phyloP scores from a whole-genome alignment of 2,113 vertebrate species.

The Tetraodon nigroviridis region DNA sequence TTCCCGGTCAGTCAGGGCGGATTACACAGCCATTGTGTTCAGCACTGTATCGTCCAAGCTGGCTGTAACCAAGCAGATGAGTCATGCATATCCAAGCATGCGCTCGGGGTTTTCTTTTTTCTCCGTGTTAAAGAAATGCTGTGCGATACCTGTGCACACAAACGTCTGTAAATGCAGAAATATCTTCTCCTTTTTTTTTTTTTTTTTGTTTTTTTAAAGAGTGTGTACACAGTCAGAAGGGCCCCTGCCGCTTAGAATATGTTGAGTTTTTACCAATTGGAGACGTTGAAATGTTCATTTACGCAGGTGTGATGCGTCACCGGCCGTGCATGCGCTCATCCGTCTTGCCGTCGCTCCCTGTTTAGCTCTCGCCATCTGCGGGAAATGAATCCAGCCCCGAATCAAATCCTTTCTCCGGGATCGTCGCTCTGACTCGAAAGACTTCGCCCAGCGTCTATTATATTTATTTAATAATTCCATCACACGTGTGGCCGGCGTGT shows the following conservation, averaged over 20 bases:
- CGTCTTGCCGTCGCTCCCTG: not conserved
- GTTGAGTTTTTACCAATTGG: slow-evolving; percentile 36
- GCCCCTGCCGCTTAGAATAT: slow-evolving; percentile 29
- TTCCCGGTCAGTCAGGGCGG: slow-evolving; percentile 74
- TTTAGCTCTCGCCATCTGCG: slow-evolving; percentile 7
- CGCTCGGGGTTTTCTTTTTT: slow-evolving; percentile 50
- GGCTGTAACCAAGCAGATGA: slow-evolving; percentile 76
- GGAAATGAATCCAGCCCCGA: slow-evolving; percentile 36
- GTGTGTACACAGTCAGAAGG: slow-evolving; percentile 20
- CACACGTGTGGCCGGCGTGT: slow-evolving; percentile 45
- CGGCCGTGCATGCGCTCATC: slow-evolving; percentile 10
- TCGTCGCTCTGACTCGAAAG: slow-evolving; percentile 45
- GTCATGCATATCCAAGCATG: slow-evolving; percentile 70
- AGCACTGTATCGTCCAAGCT: slow-evolving; percentile 65
- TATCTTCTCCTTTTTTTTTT: not conserved
- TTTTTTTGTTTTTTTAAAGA: not conserved
- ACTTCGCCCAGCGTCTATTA: slow-evolving; percentile 23
- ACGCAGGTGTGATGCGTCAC: slow-evolving; percentile 10
- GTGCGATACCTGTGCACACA: slow-evolving; percentile 19
- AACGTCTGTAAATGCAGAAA: not conserved
- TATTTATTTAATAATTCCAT: slow-evolving; percentile 7
- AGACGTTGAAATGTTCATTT: slow-evolving; percentile 27
- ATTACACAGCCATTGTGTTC: slow-evolving; percentile 74
- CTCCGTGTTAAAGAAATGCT: slow-evolving; percentile 28
- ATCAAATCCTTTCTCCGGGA: slow-evolving; percentile 31